phyloP scores from a whole-genome alignment of 2,888 invertebrate genomes.

The Taphrorychus bicolor region DNA sequence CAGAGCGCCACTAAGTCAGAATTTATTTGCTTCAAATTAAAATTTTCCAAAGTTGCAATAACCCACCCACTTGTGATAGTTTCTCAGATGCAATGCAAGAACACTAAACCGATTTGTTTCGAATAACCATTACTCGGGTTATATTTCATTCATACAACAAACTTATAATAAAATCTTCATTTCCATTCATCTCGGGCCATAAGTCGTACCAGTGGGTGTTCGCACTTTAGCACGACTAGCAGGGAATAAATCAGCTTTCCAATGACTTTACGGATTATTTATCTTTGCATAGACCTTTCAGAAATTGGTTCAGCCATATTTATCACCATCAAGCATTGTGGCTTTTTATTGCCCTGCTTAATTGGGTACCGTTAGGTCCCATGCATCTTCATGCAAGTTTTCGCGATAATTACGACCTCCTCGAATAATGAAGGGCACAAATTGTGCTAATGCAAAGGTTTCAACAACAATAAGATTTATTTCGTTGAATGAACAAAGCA shows the following conservation, averaged over 20 bases:
- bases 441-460: too few species aligned
- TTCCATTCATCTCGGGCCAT: conserved; percentile 37
- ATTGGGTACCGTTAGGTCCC: conserved; percentile 1
- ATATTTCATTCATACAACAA: conserved; percentile 36
- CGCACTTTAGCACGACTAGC: conserved; percentile 49
- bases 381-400: not conserved
- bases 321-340: conserved; percentile 33
- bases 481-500: not conserved
- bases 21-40: conserved; percentile 32
- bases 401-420: not conserved
- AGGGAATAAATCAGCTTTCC: conserved; percentile 48
- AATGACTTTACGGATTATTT: conserved; percentile 44
- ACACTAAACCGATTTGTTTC: conserved; percentile 24
- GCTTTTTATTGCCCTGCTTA: conserved; percentile 15
- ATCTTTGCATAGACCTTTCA: conserved; percentile 32
- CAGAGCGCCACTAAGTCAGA: conserved; percentile 14
- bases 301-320: conserved; percentile 39
- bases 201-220: conserved; percentile 50
- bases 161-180: conserved; percentile 41
- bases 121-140: conserved; percentile 23
- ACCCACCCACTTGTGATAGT: not conserved
- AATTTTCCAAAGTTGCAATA: conserved; percentile 7
- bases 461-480: too few species aligned
- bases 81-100: too few species aligned
- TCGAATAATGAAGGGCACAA: not conserved